A percentile compares a stretch with the other conserved stretches of the same genome.
Evolutionary conservation across 2,888 invertebrate species (phyloP).

Genomic region (Tenthredo scrophulariae): DNA sequence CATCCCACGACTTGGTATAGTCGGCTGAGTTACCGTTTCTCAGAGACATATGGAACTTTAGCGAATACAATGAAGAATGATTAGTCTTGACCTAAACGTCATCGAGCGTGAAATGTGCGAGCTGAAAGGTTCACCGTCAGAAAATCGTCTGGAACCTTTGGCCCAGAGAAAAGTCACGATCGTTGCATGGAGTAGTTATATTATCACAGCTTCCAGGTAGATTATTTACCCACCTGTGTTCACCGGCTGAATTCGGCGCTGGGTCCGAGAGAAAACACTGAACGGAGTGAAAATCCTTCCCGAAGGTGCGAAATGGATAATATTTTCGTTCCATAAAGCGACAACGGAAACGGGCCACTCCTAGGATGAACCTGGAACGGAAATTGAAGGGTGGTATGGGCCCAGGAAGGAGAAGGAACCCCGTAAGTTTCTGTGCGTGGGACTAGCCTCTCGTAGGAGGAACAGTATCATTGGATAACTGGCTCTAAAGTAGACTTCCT

Average conservation of each 20-base stretch:
- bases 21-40: background rate
- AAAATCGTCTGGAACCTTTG: background rate
- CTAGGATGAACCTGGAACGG: slow-evolving; percentile 40
- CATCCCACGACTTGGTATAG: slow-evolving; percentile 25
- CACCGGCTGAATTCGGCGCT: background rate
- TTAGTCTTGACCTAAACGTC: background rate
- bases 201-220: background rate
- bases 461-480: slow-evolving; percentile 34
- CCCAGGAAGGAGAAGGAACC: slow-evolving; percentile 3
- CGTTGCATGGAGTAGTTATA: background rate
- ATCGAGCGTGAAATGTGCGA: background rate
- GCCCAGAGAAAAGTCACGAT: background rate
- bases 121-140: background rate
- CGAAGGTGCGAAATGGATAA: slow-evolving; percentile 22
- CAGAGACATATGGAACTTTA: background rate
- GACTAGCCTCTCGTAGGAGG: background rate
- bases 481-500: slow-evolving; percentile 19
- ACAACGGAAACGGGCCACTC: slow-evolving; percentile 52
- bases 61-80: slow-evolving; percentile 22
- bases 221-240: slow-evolving; percentile 7
- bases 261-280: background rate
- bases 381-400: slow-evolving; percentile 47
- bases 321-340: slow-evolving; percentile 29
- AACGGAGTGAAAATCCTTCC: background rate
- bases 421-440: slow-evolving; percentile 41